Base-by-base conservation (phyloP, 2,113 vertebrate genomes). In the Aviceda subcristata region DNA sequence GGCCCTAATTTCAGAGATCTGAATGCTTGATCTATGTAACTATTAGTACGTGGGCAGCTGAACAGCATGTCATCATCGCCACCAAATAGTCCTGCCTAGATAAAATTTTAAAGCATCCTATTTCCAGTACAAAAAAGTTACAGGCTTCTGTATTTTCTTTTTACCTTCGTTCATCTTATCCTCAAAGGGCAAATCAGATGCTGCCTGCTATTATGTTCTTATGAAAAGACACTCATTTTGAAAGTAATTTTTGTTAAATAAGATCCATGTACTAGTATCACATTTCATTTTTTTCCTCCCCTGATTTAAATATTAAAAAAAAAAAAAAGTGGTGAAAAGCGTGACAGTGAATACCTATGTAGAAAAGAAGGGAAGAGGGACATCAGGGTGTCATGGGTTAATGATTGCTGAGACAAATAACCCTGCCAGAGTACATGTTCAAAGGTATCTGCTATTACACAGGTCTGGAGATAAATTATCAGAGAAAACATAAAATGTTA, bases 371-470 rank as follows among this genome's bases (percentile, higher is more conserved):
- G 13, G 30, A 82, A 68, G 27, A 60, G 7, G 27, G 26, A 72
- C 43, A 78, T 27, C 17, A 74, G 46, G 34, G 56, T 68, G 12
- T 45, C 12, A 78, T 2, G 7, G n/a, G 60, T 83, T 91, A 86
- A 86, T 85, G 66, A 91, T 2, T 90, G 64, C 23, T 26, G 19
- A 92, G 78, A 77, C 34, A 68, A 90, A 7, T 18, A 91, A 77
- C 29, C 23, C 16, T 78, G 71, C 45, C 76, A 88, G 46, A 55
- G 34, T 20, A 84, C 32, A 30, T 0, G 23, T 92, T 78, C 90
- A 96, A 90, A 95, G 72, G 55, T 86, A 95, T 51, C 46, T 96
- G 55, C 45, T 83, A 13, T 74, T 74, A 83, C 71, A 86, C 30
- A 88, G 67, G 26, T 48, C n/a, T 74, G 55, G 55, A 95, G 72